These are phyloP conservation scores for Probosciger aterrimus DNA, from an alignment of 2,113 vertebrate species.

Conservation along the genomic window DNA sequence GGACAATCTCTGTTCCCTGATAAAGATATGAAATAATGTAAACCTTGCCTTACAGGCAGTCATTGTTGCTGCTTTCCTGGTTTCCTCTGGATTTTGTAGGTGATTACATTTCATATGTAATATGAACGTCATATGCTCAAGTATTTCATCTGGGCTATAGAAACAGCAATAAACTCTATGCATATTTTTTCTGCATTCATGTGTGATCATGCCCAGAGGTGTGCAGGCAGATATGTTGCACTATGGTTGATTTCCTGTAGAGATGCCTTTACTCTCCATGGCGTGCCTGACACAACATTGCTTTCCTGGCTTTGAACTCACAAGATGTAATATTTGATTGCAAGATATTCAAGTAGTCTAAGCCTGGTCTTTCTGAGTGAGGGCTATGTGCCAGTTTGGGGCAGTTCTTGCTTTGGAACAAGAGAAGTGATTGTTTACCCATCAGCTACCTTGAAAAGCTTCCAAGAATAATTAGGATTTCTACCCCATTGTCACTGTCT, in stretches of 20 bases:
- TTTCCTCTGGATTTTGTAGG: not conserved
- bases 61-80: not conserved
- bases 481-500: not conserved
- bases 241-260: not conserved
- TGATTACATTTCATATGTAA: not conserved
- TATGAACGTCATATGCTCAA: fast-evolving
- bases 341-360: not conserved
- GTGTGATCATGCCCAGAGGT: not conserved
- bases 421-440: not conserved
- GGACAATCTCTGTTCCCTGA: not conserved
- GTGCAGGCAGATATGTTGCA: not conserved
- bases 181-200: not conserved
- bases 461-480: not conserved
- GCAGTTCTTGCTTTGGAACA: not conserved
- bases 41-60: not conserved
- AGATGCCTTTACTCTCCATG: not conserved
- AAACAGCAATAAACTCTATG: not conserved
- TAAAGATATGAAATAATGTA: not conserved
- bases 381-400: not conserved
- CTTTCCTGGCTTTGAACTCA: not conserved
- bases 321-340: not conserved
- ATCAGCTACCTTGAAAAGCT: not conserved
- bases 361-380: not conserved
- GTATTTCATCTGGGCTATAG: not conserved
- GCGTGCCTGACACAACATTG: not conserved